A percentile compares a stretch with the other conserved stretches of the same genome.
Conservation (phyloP, 2,113 vertebrate species). For the Grantiella picta region DNA sequence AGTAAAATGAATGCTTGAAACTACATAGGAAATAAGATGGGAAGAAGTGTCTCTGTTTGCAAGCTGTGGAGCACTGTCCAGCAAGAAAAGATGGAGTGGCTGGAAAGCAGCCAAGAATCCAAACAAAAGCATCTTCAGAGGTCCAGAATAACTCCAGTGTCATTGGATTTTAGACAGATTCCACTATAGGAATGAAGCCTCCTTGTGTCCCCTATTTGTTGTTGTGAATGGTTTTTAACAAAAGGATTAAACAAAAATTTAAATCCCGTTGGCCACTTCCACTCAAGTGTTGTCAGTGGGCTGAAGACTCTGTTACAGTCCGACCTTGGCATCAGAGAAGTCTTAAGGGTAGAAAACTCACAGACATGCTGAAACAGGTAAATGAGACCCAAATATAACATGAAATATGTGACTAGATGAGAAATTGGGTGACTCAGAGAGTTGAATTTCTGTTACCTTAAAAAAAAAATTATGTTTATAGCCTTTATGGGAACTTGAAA, state of each 20-base stretch:
- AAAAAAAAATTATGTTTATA: not conserved
- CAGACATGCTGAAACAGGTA: not conserved
- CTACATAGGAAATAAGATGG: not conserved
- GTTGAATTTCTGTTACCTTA: not conserved
- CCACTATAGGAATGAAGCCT: not conserved
- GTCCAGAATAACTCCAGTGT: not conserved
- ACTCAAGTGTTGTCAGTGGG: not conserved
- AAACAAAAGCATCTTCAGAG: not conserved
- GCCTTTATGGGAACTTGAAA: not conserved
- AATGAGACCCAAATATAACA: not conserved
- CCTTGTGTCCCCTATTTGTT: not conserved
- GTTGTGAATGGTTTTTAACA: not conserved
- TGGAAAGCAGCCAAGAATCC: not conserved
- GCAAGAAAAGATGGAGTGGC: conserved; percentile 16
- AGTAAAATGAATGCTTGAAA: conserved; percentile 18
- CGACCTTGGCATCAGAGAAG: not conserved
- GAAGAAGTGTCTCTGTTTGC: not conserved
- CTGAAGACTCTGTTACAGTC: not conserved
- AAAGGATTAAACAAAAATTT: not conserved
- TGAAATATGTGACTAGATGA: not conserved
- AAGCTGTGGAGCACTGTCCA: conserved; percentile 32
- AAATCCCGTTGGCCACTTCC: not conserved
- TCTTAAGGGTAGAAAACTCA: not conserved
- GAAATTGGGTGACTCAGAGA: not conserved
- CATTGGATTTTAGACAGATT: not conserved